Evolutionary conservation across 2,888 invertebrate genomes (phyloP).

Genomic region (Hyalella azteca): DNA sequence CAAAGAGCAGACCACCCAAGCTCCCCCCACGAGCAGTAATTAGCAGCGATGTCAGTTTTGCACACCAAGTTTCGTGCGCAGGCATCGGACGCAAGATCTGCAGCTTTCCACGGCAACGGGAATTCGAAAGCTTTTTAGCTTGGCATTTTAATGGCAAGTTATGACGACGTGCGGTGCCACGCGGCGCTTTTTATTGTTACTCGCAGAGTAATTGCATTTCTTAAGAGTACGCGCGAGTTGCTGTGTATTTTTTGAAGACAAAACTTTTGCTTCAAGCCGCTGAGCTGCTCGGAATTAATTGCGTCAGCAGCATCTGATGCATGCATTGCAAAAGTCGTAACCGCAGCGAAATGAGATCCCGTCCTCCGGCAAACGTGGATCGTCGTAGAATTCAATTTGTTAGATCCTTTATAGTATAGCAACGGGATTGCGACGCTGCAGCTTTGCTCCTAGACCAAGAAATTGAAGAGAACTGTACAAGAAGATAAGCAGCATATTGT

Average conservation of each 20-base stretch:
- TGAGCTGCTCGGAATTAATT: slow-evolving; percentile 3
- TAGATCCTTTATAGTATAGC: too few relatives aligned
- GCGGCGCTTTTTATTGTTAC: not conserved
- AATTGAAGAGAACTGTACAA: too few relatives aligned
- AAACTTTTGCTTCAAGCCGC: not conserved
- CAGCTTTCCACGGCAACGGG: not conserved
- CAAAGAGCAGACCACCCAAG: too few relatives aligned
- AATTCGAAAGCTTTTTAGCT: not conserved
- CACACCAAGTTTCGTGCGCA: slow-evolving; percentile 1
- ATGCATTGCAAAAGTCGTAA: not conserved
- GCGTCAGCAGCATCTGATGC: not conserved
- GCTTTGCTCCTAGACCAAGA: too few relatives aligned
- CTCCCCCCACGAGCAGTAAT: not conserved
- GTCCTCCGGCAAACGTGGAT: too few relatives aligned
- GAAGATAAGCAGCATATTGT: too few relatives aligned
- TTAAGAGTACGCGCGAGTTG: not conserved
- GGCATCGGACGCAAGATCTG: not conserved
- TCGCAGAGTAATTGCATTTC: not conserved
- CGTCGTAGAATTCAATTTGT: too few relatives aligned
- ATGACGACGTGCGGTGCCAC: not conserved
- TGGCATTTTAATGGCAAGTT: not conserved
- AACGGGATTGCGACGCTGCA: too few relatives aligned
- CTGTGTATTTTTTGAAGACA: not conserved
- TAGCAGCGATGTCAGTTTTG: not conserved
- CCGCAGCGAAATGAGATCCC: not conserved